Base-by-base conservation (phyloP, 2,888 invertebrate genomes). In the Muschampia plurimacula region DNA sequence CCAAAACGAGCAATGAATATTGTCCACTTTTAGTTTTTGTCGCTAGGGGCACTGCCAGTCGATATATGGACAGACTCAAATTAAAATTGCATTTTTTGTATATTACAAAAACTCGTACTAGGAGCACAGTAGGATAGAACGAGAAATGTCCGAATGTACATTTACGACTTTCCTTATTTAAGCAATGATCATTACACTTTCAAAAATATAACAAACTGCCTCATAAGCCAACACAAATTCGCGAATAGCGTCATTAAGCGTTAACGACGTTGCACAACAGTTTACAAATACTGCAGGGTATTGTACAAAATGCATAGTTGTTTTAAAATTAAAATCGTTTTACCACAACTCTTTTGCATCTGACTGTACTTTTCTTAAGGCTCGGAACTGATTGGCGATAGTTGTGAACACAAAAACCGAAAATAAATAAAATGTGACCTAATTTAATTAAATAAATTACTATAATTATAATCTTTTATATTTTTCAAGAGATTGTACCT, bases 251-350 rank as follows among this genome's bases (percentile, higher is more conserved):
- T 36, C 59, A 59, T 59, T 59, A 59, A 59, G 13, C 36, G 7
- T 12, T 55, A 22, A 55, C 55, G 22, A 59, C 6, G 59, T 32
- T 32, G 36, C 32, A 59, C 13, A 36, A 36, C 59, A 8, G 36
- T 3, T 22, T 32, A 32, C 59, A 59, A 59, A 59, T 28, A 28
- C 28, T 32, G 57, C 59, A 59, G 13, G 10, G 13, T 22, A 36
- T 55, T 36, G 59, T 36, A 36, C 32, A 22, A 36, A 36, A 36
- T 59, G 32, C 59, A 59, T 36, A 13, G 59, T 13, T 59, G 59
- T 8, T 59, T 59, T 59, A 60, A 60, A 36, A 60, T 60, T 36
- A 60, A 60, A 60, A 60, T 60, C 32, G 60, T 60, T 36, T 60
- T n/a, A 2, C 9, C 36, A 2, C 60, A 60, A 60, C 60, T n/a